Percentiles rank a stretch among this genome's conserved stretches.
Evolutionary conservation across 2,113 vertebrate genomes (phyloP).

Genomic region (Glaucomys volans): DNA sequence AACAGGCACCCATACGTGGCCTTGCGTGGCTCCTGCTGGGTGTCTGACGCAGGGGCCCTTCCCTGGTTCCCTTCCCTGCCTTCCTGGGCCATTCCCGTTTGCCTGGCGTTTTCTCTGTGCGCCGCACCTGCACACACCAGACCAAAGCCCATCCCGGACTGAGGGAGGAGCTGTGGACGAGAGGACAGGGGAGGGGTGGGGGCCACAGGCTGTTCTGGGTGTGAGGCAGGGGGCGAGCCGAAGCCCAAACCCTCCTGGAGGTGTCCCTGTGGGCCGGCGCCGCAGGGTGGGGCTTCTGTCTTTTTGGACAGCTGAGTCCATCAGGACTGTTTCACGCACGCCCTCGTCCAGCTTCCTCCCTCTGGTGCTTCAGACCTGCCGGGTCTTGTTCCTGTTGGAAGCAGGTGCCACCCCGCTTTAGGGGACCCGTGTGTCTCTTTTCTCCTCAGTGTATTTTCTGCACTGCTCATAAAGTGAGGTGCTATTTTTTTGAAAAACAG

Average conservation of each 20-base stretch:
- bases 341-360: neutral
- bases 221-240: rapidly evolving
- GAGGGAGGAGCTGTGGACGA: neutral
- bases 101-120: neutral
- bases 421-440: rapidly evolving
- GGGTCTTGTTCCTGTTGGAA: neutral
- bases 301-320: neutral
- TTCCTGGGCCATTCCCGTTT: neutral
- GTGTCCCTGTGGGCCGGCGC: too few relatives aligned
- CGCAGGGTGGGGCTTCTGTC: neutral
- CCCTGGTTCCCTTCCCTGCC: neutral
- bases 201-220: too few relatives aligned
- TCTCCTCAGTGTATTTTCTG: neutral
- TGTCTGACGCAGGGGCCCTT: rapidly evolving
- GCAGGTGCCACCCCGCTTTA: rapidly evolving
- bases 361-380: neutral
- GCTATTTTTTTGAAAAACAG: neutral
- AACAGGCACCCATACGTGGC: neutral
- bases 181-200: neutral
- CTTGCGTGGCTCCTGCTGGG: neutral
- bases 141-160: too few relatives aligned
- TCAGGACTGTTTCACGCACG: neutral
- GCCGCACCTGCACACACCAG: neutral
- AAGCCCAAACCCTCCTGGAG: neutral
- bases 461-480: neutral